A percentile compares a stretch with the other conserved stretches of the same genome.
Evolutionary conservation across 2,888 invertebrate species (phyloP).

Genomic region (Diarsia brunnea): DNA sequence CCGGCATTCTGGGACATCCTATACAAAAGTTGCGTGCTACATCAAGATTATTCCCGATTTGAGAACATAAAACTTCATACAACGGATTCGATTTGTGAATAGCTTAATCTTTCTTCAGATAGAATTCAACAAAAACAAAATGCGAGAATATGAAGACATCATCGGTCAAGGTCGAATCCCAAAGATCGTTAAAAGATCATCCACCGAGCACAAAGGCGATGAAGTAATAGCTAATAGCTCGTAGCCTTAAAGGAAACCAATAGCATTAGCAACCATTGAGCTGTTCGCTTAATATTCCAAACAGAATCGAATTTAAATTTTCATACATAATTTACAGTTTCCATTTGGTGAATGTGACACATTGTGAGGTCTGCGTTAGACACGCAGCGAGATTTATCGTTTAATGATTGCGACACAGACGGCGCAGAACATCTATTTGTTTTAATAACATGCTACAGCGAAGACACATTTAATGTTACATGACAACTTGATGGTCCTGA

Average conservation of each 20-base stretch:
- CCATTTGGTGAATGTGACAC: slow-evolving; percentile 66
- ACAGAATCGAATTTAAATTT: slow-evolving; percentile 67
- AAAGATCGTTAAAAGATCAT: slow-evolving; percentile 51
- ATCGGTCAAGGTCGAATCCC: slow-evolving; percentile 53
- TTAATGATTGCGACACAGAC: slow-evolving; percentile 81
- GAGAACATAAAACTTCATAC: neutral
- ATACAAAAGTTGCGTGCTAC: slow-evolving; percentile 69
- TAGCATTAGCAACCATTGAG: slow-evolving; percentile 42
- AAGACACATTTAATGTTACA: slow-evolving; percentile 67
- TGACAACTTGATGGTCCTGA: slow-evolving; percentile 21
- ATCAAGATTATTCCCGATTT: slow-evolving; percentile 22
- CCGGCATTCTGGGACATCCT: slow-evolving; percentile 66
- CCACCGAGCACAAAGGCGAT: slow-evolving; percentile 64
- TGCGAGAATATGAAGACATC: slow-evolving; percentile 28
- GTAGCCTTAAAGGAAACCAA: slow-evolving; percentile 51
- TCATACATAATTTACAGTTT: slow-evolving; percentile 59
- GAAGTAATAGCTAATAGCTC: slow-evolving; percentile 68
- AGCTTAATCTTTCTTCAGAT: slow-evolving; percentile 17
- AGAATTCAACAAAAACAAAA: slow-evolving; percentile 27
- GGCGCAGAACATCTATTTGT: slow-evolving; percentile 80
- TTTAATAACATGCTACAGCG: slow-evolving; percentile 80
- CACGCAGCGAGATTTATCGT: slow-evolving; percentile 80
- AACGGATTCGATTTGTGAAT: slow-evolving; percentile 8
- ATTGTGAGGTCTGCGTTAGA: slow-evolving; percentile 68
- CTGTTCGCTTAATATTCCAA: slow-evolving; percentile 66